phyloP scores from a whole-genome alignment of 2,113 vertebrate species.

The Oenanthe oenanthe region DNA sequence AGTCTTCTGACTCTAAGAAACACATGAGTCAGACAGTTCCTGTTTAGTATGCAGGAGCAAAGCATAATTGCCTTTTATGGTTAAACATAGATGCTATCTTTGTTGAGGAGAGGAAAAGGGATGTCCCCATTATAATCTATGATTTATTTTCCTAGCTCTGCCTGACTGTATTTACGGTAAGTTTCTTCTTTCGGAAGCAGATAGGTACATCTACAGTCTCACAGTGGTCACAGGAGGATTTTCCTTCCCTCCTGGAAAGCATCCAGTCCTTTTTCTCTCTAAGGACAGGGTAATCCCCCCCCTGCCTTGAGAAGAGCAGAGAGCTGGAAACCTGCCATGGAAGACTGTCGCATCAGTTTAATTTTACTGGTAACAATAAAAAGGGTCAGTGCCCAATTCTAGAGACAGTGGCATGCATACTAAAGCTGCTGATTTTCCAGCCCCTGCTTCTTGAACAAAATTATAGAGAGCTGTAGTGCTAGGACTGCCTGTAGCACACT shows the following conservation, averaged over 20 bases:
- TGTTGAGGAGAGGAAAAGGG: not conserved
- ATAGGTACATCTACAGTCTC: slow-evolving; percentile 24
- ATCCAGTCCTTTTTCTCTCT: slow-evolving; percentile 33
- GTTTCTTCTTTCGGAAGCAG: not conserved
- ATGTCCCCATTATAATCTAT: not conserved
- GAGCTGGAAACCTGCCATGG: slow-evolving; percentile 50
- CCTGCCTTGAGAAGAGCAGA: not conserved
- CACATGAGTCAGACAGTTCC: not conserved
- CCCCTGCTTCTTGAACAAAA: not conserved
- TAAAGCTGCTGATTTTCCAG: slow-evolving; percentile 41
- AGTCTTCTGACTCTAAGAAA: not conserved
- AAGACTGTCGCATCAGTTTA: slow-evolving; percentile 16
- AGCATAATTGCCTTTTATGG: not conserved
- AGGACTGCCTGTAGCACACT: not conserved
- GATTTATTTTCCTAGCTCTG: slow-evolving; percentile 22
- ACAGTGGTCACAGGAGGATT: not conserved
- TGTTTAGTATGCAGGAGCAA: slow-evolving; percentile 32
- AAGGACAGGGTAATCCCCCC: slow-evolving; percentile 20
- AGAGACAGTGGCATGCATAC: slow-evolving; percentile 3
- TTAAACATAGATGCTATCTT: not conserved
- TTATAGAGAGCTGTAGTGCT: not conserved
- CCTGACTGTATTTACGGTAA: not conserved
- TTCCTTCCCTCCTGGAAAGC: slow-evolving; percentile 50
- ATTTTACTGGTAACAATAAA: slow-evolving; percentile 53
- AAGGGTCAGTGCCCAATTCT: slow-evolving; percentile 2